A percentile compares a stretch with the other conserved stretches of the same genome.
Evolutionary conservation across 2,113 vertebrate genomes (phyloP).

Genomic region (Alces alces): DNA sequence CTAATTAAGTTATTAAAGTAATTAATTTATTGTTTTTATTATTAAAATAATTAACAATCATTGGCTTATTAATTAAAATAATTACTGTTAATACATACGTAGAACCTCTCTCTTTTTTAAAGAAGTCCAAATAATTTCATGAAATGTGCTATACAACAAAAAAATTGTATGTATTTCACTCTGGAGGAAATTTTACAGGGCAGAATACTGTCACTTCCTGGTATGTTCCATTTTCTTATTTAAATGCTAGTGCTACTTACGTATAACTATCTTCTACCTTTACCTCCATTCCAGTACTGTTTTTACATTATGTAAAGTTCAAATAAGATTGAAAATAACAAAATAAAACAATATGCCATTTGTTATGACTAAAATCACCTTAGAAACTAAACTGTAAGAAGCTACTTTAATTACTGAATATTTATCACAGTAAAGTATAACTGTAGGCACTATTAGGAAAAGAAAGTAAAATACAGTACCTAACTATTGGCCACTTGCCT

Average conservation of each 20-base stretch:
- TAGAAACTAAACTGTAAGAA: background rate
- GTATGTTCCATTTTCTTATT: background rate
- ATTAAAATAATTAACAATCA: background rate
- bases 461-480: background rate
- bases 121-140: background rate
- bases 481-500: background rate
- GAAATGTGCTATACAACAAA: background rate
- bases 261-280: background rate
- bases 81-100: background rate
- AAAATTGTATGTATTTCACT: background rate
- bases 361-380: background rate
- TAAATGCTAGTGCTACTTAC: background rate
- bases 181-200: background rate
- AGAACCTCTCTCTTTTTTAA: background rate
- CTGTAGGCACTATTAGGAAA: background rate
- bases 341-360: background rate
- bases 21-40: background rate
- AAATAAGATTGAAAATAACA: conserved; percentile 34
- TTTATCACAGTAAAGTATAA: background rate
- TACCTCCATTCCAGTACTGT: background rate
- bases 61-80: background rate
- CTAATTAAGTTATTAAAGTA: background rate
- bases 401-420: background rate
- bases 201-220: background rate
- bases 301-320: background rate